phyloP scores from a whole-genome alignment of 1,140 invertebrate species.

The Neuroterus valhalla region DNA sequence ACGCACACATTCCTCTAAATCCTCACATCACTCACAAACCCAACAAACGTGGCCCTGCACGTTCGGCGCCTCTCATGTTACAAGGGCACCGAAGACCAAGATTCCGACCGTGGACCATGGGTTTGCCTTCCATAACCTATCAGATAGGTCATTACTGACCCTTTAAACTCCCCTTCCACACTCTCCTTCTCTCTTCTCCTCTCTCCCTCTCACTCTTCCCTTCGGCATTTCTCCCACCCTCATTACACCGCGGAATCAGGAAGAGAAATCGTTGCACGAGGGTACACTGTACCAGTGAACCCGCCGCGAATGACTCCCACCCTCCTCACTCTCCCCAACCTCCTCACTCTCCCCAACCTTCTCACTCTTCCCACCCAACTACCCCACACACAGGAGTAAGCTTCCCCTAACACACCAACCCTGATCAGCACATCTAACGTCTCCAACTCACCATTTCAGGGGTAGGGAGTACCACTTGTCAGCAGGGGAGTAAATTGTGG shows the following conservation, averaged over 20 bases:
- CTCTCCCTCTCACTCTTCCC: conserved; percentile 13
- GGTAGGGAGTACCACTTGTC: not conserved
- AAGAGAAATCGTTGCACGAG: conserved; percentile 74
- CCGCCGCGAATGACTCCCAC: conserved; percentile 56
- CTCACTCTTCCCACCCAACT: not conserved
- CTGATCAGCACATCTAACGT: conserved; percentile 25
- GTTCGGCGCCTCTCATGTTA: conserved; percentile 11
- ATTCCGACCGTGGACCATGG: conserved; percentile 28
- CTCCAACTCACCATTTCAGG: conserved; percentile 12
- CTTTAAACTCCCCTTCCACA: conserved; percentile 38
- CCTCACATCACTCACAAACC: not conserved
- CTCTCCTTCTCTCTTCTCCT: not conserved
- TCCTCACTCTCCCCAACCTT: conserved; percentile 34
- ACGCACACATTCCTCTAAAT: too few species aligned
- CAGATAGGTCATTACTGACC: conserved; percentile 61
- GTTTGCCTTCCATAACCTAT: conserved; percentile 49
- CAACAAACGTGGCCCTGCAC: not conserved
- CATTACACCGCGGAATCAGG: conserved; percentile 62
- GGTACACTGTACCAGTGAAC: conserved; percentile 75
- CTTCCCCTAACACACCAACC: not conserved
- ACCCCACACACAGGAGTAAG: not conserved
- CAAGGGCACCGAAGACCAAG: conserved; percentile 27
- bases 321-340: conserved; percentile 46
- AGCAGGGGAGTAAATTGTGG: not conserved
- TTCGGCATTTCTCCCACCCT: not conserved